These are phyloP conservation scores for Trididemnum clinides DNA, from an alignment of 23 tunicate species.

Conservation along the genomic window DNA sequence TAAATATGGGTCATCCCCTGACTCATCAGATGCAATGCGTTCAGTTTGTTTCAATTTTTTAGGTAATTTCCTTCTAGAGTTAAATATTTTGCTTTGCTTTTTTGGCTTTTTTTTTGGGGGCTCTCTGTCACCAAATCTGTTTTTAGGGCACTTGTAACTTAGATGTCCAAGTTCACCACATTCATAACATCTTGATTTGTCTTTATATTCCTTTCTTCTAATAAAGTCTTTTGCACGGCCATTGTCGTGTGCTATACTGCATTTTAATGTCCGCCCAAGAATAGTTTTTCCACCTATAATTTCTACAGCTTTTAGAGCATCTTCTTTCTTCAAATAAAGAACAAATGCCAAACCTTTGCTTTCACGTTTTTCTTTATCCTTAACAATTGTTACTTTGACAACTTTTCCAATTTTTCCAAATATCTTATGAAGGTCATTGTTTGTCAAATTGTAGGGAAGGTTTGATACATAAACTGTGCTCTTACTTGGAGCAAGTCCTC, in stretches of 20 bases:
- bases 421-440: conserved; percentile 78
- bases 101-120: conserved; percentile 74
- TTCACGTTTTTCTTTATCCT: conserved; percentile 57
- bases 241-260: conserved; percentile 86
- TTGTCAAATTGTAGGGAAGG: conserved; percentile 76
- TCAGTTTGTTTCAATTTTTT: background rate
- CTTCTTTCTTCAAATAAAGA: conserved; percentile 65
- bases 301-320: conserved; percentile 68
- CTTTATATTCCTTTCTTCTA: conserved; percentile 75
- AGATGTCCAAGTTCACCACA: conserved; percentile 82
- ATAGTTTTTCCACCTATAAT: conserved; percentile 67
- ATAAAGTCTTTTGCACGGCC: conserved; percentile 86
- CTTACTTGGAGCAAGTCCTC: conserved; percentile 85
- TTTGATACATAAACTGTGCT: conserved; percentile 86
- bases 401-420: conserved; percentile 66
- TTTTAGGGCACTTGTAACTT: conserved; percentile 85
- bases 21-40: conserved; percentile 6
- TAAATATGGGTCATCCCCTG: conserved; percentile 45
- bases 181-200: conserved; percentile 83
- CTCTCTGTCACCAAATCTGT: conserved; percentile 69
- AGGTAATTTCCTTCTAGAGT: background rate
- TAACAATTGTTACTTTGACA: conserved; percentile 63
- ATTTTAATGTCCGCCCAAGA: conserved; percentile 67
- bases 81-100: background rate
- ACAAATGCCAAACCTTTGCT: conserved; percentile 87